Evolutionary conservation across 2,797 vertebrate species (phyloP).

Genomic region (Etheostoma perlongum): DNA sequence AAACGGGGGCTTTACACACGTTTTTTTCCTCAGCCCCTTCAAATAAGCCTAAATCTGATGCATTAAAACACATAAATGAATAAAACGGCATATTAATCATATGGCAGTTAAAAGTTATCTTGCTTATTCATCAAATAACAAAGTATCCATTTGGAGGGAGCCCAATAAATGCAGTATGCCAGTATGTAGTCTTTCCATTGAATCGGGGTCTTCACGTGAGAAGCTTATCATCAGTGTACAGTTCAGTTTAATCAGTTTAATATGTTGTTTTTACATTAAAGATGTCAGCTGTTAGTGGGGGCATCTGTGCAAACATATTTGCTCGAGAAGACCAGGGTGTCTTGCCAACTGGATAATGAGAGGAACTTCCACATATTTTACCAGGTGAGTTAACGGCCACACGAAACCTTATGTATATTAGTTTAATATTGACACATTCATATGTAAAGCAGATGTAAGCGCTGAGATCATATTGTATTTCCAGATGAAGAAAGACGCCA

Average conservation of each 20-base stretch:
- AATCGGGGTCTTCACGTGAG: too few species aligned
- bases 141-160: too few species aligned
- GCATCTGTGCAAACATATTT: slow-evolving; percentile 96
- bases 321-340: slow-evolving; percentile 95
- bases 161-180: too few species aligned
- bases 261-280: slow-evolving; percentile 64
- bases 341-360: slow-evolving; percentile 89
- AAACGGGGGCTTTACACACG: too few species aligned
- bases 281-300: slow-evolving; percentile 91
- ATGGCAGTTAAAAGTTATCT: too few species aligned
- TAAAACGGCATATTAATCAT: too few species aligned
- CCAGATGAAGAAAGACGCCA: slow-evolving; percentile 94
- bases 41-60: too few species aligned
- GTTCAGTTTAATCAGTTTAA: neutral
- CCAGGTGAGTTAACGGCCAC: slow-evolving; percentile 83
- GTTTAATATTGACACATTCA: neutral
- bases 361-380: slow-evolving; percentile 99
- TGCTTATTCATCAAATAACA: too few species aligned
- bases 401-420: neutral
- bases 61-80: too few species aligned
- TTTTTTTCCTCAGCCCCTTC: too few species aligned
- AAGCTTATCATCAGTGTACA: too few species aligned
- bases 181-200: too few species aligned
- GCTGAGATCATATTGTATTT: slow-evolving; percentile 23
- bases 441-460: neutral